Evolutionary conservation across 2,888 invertebrate species (phyloP).

Genomic region (Rhimphoctona megacephalus): DNA sequence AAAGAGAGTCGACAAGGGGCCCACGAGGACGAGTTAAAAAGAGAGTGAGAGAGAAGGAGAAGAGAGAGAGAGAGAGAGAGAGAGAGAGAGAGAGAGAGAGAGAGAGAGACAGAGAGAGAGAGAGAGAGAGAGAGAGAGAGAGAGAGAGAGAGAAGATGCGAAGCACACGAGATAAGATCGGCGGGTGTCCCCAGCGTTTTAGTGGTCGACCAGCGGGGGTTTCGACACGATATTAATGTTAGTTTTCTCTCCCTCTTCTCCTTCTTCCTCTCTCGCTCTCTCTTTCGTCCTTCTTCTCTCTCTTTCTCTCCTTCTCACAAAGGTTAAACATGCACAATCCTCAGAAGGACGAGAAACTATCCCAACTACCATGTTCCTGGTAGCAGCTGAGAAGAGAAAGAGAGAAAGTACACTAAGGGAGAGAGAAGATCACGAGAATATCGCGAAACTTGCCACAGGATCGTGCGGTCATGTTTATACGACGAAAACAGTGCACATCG

Average conservation of each 20-base stretch:
- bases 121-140: slow-evolving; percentile 76
- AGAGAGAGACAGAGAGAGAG: slow-evolving; percentile 77
- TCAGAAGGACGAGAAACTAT: slow-evolving; percentile 55
- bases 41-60: no score
- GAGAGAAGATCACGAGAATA: slow-evolving; percentile 35
- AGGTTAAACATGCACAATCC: slow-evolving; percentile 70
- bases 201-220: slow-evolving; percentile 83
- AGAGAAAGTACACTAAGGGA: background rate
- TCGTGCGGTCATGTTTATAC: slow-evolving; percentile 60
- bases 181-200: slow-evolving; percentile 85
- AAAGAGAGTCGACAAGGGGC: slow-evolving; percentile 78
- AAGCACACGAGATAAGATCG: slow-evolving; percentile 83
- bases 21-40: slow-evolving; percentile 9
- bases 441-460: slow-evolving; percentile 60
- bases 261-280: slow-evolving; percentile 10
- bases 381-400: slow-evolving; percentile 45
- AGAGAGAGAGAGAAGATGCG: slow-evolving; percentile 75
- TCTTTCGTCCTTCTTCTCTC: slow-evolving; percentile 31
- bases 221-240: slow-evolving; percentile 85
- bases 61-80: slow-evolving; percentile 75
- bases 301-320: slow-evolving; percentile 27
- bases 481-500: slow-evolving; percentile 51
- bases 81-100: slow-evolving; percentile 78
- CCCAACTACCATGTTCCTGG: slow-evolving; percentile 53
- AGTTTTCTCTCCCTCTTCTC: slow-evolving; percentile 78